Conservation (phyloP, 2,888 invertebrate species). For the Tanytarsus gracilentus region DNA sequence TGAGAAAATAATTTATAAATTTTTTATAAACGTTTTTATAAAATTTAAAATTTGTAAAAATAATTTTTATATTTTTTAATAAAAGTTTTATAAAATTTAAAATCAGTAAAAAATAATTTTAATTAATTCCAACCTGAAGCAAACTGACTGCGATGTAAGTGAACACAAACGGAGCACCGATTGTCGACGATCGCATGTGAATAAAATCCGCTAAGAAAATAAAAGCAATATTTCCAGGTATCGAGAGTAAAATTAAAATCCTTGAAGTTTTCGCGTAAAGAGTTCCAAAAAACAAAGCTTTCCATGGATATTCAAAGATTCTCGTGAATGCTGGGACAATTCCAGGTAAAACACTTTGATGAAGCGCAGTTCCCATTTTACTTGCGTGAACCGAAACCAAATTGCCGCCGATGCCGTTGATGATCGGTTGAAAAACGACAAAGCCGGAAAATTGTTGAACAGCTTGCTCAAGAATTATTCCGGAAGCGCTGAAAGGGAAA, state of each 20-base stretch:
- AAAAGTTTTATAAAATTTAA: no score
- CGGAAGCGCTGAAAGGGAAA: no score
- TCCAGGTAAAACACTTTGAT: slow-evolving; percentile 73
- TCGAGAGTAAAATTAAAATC: slow-evolving; percentile 69
- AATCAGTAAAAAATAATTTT: no score
- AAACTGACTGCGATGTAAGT: slow-evolving; percentile 71
- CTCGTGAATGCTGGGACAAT: slow-evolving; percentile 65
- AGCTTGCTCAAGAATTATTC: slow-evolving; percentile 77
- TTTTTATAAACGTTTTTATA: no score
- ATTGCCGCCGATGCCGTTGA: slow-evolving; percentile 88
- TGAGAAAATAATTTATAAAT: background rate
- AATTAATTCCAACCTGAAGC: slow-evolving; percentile 59
- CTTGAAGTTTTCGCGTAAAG: slow-evolving; percentile 76
- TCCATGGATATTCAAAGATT: slow-evolving; percentile 68
- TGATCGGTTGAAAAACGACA: slow-evolving; percentile 81
- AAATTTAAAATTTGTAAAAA: no score
- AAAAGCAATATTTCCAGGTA: slow-evolving; percentile 79
- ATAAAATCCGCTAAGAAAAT: slow-evolving; percentile 70
- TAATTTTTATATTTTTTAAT: no score
- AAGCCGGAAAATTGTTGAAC: slow-evolving; percentile 64
- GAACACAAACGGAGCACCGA: slow-evolving; percentile 65
- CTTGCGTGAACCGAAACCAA: slow-evolving; percentile 84
- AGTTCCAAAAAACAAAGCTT: slow-evolving; percentile 71
- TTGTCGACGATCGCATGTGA: slow-evolving; percentile 54
- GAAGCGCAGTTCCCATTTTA: slow-evolving; percentile 75